Percentiles rank a stretch among this genome's conserved stretches.
These are phyloP conservation scores for Holothuria leucospilota DNA, from an alignment of 53 echinoderm and acorn worm genomes.

Conservation along the genomic window DNA sequence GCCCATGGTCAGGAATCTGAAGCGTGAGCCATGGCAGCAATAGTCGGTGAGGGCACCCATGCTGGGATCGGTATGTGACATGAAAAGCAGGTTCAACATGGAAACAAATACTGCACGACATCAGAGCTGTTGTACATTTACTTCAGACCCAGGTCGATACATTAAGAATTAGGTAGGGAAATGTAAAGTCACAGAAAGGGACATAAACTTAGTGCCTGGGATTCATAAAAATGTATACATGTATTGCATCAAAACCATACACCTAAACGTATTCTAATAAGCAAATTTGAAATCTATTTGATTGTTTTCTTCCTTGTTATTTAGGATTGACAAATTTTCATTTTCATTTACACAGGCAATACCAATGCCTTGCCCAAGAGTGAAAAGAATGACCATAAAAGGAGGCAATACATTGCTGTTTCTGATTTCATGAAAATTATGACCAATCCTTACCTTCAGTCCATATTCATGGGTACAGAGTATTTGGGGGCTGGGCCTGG, in stretches of 20 bases:
- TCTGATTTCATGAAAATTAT: too few species aligned
- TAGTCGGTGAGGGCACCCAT: conserved; percentile 77
- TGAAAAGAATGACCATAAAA: too few species aligned
- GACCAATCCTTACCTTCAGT: conserved; percentile 67
- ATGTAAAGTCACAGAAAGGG: background rate
- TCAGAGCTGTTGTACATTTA: conserved; percentile 91
- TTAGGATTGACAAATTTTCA: too few species aligned
- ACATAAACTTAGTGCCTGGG: too few species aligned
- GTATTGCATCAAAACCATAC: too few species aligned
- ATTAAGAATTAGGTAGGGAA: conserved; percentile 69
- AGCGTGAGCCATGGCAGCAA: conserved; percentile 83
- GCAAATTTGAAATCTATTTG: too few species aligned
- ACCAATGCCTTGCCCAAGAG: too few species aligned
- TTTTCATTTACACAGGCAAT: too few species aligned
- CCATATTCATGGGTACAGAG: conserved; percentile 89
- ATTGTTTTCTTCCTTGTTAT: too few species aligned
- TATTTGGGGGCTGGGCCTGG: conserved; percentile 88
- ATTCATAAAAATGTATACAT: too few species aligned
- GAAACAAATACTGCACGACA: conserved; percentile 86
- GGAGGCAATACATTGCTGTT: too few species aligned
- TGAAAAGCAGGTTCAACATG: conserved; percentile 82
- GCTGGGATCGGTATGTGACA: conserved; percentile 72
- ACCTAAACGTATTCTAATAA: too few species aligned
- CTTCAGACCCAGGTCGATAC: conserved; percentile 80
- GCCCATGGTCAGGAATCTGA: conserved; percentile 82